Evolutionary conservation across 2,888 invertebrate species (phyloP).

Genomic region (Lasiommata megera): DNA sequence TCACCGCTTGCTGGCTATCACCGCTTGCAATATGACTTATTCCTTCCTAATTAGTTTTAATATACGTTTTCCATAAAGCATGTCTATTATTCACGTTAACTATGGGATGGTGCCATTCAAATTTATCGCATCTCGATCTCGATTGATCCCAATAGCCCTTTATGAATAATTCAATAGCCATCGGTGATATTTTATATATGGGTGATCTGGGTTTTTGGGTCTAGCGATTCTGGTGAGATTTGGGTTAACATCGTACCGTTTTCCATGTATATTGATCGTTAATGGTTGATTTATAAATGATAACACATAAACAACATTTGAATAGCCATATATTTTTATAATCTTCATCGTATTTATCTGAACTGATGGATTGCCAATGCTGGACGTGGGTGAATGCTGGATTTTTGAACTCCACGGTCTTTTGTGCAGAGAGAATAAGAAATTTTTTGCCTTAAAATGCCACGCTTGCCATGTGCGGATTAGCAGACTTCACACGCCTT

Average conservation of each 20-base stretch:
- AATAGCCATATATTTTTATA: not conserved
- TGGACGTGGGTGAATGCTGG: too few relatives aligned
- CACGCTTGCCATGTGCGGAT: too few relatives aligned
- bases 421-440: too few relatives aligned
- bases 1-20: too few relatives aligned
- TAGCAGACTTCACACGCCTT: too few relatives aligned
- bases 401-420: too few relatives aligned
- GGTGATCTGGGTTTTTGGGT: slow-evolving; percentile 20
- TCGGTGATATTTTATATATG: slow-evolving; percentile 17
- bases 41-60: not conserved
- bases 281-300: not conserved
- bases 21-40: too few relatives aligned
- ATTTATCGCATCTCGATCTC: slow-evolving; percentile 22
- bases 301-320: not conserved
- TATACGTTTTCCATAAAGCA: not conserved
- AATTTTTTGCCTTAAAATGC: too few relatives aligned
- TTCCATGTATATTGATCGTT: slow-evolving; percentile 4
- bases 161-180: slow-evolving; percentile 28
- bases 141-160: slow-evolving; percentile 25
- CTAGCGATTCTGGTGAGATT: not conserved
- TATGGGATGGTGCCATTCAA: slow-evolving; percentile 18
- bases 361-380: too few relatives aligned
- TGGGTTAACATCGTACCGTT: not conserved
- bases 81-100: not conserved
- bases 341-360: too few relatives aligned